These are phyloP conservation scores for Eustalomyia histrio DNA, from an alignment of 2,888 invertebrate species.

Conservation along the genomic window DNA sequence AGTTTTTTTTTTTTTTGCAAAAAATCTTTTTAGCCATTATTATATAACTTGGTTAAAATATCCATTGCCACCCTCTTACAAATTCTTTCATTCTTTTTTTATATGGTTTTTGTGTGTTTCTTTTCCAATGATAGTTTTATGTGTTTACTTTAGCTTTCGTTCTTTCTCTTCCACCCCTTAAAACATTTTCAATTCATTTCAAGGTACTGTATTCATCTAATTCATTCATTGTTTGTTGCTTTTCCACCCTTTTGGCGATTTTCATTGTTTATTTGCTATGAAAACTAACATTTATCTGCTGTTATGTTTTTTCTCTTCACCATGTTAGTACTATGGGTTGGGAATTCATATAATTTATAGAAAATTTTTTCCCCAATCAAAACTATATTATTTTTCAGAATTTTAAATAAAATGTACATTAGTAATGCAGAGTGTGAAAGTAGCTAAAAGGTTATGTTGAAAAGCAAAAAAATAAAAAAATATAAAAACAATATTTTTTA, in stretches of 20 bases:
- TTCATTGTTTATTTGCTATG: not conserved
- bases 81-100: not conserved
- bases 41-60: constrained; percentile 42
- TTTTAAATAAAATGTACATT: no score
- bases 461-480: no score
- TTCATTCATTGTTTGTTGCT: not conserved
- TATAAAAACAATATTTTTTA: no score
- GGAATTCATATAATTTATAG: no score
- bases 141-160: not conserved
- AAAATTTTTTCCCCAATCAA: no score
- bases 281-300: not conserved
- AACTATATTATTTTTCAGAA: no score
- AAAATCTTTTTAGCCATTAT: constrained; percentile 4
- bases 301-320: not conserved
- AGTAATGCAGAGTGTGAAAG: no score
- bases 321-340: not conserved
- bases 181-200: not conserved
- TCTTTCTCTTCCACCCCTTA: not conserved
- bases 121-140: constrained; percentile 4
- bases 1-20: not conserved
- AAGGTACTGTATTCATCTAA: not conserved
- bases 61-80: not conserved
- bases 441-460: no score
- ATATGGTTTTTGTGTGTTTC: no score
- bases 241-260: not conserved